Evolutionary conservation across 2,113 vertebrate genomes (phyloP).

Genomic region (Caretta caretta): DNA sequence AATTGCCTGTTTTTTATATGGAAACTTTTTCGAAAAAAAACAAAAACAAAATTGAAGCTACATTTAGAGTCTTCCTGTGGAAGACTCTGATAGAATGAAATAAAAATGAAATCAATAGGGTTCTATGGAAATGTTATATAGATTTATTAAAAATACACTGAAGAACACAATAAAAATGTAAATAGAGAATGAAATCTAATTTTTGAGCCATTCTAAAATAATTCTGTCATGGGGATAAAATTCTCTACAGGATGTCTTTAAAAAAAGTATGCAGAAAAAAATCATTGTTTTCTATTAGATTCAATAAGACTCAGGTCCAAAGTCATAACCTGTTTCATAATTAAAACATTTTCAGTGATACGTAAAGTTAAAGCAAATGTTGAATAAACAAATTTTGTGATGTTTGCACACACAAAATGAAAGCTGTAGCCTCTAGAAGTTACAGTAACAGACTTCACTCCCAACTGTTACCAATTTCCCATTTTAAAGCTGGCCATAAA

Average conservation of each 20-base stretch:
- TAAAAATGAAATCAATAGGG: rapidly evolving
- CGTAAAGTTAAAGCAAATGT: conserved; percentile 4
- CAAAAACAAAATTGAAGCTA: not conserved
- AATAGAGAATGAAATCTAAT: not conserved
- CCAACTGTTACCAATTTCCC: conserved; percentile 83
- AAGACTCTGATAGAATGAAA: rapidly evolving
- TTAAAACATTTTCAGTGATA: not conserved
- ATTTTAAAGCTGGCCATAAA: conserved; percentile 70
- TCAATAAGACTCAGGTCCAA: not conserved
- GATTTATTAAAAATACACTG: not conserved
- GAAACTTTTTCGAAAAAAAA: not conserved
- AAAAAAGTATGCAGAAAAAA: not conserved
- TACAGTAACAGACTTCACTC: conserved; percentile 76
- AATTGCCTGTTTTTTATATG: not conserved
- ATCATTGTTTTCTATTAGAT: not conserved
- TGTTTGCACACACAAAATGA: conserved; percentile 76
- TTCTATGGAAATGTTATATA: not conserved
- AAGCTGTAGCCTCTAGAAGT: conserved; percentile 71
- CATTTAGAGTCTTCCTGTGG: not conserved
- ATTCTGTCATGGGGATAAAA: not conserved
- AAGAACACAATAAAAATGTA: not conserved
- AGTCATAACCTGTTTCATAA: not conserved
- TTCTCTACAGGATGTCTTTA: not conserved
- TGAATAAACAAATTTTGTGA: conserved; percentile 8
- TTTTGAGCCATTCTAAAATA: not conserved